Conservation (phyloP, 2,888 invertebrate species). For the Resseliella maxima region DNA sequence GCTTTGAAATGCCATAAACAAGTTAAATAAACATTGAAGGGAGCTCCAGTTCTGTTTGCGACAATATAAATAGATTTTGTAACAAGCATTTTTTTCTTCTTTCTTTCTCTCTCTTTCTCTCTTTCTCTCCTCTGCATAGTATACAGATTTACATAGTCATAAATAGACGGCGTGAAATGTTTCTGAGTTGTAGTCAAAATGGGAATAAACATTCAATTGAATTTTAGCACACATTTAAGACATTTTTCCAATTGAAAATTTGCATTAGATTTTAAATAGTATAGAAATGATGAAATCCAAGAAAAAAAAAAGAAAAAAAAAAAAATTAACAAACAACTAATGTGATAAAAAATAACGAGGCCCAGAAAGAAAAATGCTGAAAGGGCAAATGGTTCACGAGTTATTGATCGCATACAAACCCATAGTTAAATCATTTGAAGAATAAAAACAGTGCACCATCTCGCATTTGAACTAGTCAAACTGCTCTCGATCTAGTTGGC, state of each 20-base stretch:
- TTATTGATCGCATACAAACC: neutral
- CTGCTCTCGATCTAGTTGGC: constrained; percentile 10
- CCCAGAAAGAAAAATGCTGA: neutral
- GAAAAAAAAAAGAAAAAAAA: too few relatives aligned
- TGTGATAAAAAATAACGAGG: constrained; percentile 5
- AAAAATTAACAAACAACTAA: neutral
- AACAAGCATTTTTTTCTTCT: neutral
- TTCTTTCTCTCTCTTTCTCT: too few relatives aligned
- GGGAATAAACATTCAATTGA: too few relatives aligned
- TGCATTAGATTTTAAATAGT: neutral
- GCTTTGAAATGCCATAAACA: neutral
- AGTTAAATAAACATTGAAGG: constrained; percentile 9
- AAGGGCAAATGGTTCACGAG: constrained; percentile 42
- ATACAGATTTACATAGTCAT: too few relatives aligned
- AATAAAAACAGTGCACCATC: neutral
- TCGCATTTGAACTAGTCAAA: constrained; percentile 21
- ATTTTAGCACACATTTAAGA: neutral
- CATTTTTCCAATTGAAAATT: neutral
- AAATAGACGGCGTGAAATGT: too few relatives aligned
- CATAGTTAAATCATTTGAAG: neutral
- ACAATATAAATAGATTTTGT: constrained; percentile 43
- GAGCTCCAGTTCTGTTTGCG: neutral
- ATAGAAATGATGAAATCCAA: neutral
- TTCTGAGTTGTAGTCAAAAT: too few relatives aligned
- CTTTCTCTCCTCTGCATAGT: too few relatives aligned